Conservation (phyloP, 1,140 invertebrate genomes). For the Drosophila parvula region DNA sequence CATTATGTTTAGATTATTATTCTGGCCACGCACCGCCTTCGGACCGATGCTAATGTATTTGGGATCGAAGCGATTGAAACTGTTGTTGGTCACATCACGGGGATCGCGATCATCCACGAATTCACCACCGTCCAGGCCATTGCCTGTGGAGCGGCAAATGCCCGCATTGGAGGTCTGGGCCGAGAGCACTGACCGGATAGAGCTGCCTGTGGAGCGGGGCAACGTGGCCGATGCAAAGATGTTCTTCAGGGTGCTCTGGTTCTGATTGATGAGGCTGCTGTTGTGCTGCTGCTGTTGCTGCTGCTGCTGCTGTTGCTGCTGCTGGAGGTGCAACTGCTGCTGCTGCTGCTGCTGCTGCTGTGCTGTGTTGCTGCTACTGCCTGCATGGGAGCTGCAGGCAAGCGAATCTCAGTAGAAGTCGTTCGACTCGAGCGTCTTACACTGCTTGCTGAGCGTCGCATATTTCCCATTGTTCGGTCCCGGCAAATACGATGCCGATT, state of each 20-base stretch:
- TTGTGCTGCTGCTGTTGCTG: conserved; percentile 53
- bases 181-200: conserved; percentile 76
- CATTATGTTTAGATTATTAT: conserved; percentile 76
- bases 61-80: conserved; percentile 87
- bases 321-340: conserved; percentile 64
- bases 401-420: conserved; percentile 96
- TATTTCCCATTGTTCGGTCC: conserved; percentile 91
- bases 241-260: conserved; percentile 79
- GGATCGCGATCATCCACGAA: conserved; percentile 77
- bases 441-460: conserved; percentile 96
- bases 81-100: conserved; percentile 82
- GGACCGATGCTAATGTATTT: conserved; percentile 87
- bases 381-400: conserved; percentile 85
- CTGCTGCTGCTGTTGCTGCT: conserved; percentile 43
- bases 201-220: conserved; percentile 79
- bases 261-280: conserved; percentile 48
- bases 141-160: conserved; percentile 77
- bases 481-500: conserved; percentile 75
- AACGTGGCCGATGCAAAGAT: conserved; percentile 79
- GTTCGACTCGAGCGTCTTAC: conserved; percentile 96
- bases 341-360: conserved; percentile 65
- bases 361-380: conserved; percentile 84
- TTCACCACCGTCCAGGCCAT: conserved; percentile 59
- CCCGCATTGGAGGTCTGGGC: conserved; percentile 70
- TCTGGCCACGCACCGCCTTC: conserved; percentile 85